phyloP scores from a whole-genome alignment of 2,797 vertebrate genomes.

The Falco columbarius region DNA sequence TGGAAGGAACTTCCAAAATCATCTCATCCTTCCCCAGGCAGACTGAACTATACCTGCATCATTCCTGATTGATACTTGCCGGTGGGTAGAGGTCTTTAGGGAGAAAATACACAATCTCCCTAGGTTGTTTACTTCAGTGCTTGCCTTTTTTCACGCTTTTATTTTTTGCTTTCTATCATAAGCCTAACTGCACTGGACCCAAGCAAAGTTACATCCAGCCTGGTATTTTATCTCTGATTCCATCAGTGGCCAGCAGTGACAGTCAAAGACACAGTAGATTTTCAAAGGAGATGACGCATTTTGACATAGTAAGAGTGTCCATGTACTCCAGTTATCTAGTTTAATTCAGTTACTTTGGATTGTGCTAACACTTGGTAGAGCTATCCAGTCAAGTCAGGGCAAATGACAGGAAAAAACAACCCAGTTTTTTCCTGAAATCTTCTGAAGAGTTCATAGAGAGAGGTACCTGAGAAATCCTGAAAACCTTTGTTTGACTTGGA shows the following conservation, averaged over 20 bases:
- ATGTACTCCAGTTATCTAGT: background rate
- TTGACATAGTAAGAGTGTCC: background rate
- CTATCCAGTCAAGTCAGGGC: background rate
- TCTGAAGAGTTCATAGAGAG: background rate
- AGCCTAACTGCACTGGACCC: background rate
- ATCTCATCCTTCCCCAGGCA: background rate
- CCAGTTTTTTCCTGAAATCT: background rate
- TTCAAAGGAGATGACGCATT: background rate
- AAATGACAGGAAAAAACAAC: background rate
- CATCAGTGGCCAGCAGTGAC: background rate
- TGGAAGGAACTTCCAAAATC: background rate
- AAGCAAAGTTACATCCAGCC: background rate
- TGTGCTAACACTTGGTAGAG: background rate
- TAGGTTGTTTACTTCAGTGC: background rate
- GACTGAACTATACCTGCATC: background rate
- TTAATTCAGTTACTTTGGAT: background rate
- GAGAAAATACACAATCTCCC: background rate
- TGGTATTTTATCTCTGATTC: background rate
- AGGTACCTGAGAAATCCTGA: background rate
- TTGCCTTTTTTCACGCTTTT: background rate
- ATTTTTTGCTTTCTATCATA: background rate
- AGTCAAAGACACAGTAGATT: background rate
- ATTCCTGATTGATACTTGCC: background rate
- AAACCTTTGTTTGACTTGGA: background rate
- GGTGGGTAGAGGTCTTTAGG: background rate